Base-by-base conservation (phyloP, 64 coral and sea anemone genomes). In the Montipora capricornis region DNA sequence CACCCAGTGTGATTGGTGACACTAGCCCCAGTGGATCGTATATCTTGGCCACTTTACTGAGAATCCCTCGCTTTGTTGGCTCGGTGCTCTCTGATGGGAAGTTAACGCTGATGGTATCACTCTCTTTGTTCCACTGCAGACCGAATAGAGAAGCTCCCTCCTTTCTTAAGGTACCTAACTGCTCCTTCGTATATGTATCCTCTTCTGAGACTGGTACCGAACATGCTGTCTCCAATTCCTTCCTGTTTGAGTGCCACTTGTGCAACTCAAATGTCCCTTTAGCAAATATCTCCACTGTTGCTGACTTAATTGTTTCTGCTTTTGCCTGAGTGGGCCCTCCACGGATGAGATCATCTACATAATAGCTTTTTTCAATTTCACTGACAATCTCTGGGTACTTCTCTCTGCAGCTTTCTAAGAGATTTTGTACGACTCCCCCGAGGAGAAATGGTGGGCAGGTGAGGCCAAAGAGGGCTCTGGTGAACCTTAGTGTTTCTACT, bases 271-370 rank as follows among this genome's bases (percentile, higher is more conserved):
- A 74, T 58, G 55, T 79, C 6, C 92, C 58, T 82, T 55, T 69
- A 24, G 78, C 20, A 89, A 77, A 49, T 89, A 86, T 47, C 92
- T 85, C 5, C 83, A 74, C 44, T 14, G 61, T 14, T 12, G 61
- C 61, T 64, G 53, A 57, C 53, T 64, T 64, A 12, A 64, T 64
- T 64, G 9, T 15, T 15, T 64, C 13, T 11, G 61, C 15, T 19
- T 64, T 64, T 15, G 0, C 61, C 13, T 4, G 10, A 14, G 61
- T 64, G 13, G 15, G 55, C 26, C 22, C 61, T 64, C 61, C 61
- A 64, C 10, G 9, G 61, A 64, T 11, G 13, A 55, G 4, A 15
- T 64, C 61, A 16, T 64, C 61, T 64, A 64, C 61, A 15, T 64
- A 19, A 14, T 12, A 12, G 61, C 61, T 64, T 15, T 64, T 64